Evolutionary conservation across 2,888 invertebrate species (phyloP), one percentile per base, ranked within the genome.

Genomic region (Trissolcus japonicus): DNA sequence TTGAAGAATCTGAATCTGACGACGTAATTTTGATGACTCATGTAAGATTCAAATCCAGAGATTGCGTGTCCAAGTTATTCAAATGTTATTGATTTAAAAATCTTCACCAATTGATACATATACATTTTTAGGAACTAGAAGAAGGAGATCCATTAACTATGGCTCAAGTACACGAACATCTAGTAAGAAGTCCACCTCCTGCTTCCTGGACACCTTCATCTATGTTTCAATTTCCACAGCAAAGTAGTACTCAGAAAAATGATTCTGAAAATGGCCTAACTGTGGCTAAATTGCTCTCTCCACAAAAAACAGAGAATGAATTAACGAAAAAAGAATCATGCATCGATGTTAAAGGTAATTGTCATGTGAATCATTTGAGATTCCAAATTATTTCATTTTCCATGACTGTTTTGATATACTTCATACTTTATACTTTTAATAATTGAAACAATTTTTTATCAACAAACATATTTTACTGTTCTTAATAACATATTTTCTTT

Each of bases 171-270:
- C 95, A 95, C 83, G 94, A 95, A 85, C 95, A 95, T 86, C 93
- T 95, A 92, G 95, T 95, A 60, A 91, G 95, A 75, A 95, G 94
- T 80, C 95, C 95, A 29, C 95, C 95, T 2, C 95, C 95, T 0
- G 94, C 93, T 17, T 93, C 92, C 79, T 94, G 95, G 94, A 94
- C 94, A 29, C 90, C 91, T 81, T 91, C 91, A 48, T 91, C 92
- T n/a, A 88, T 91, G 66, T 92, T 92, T 84, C 90, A 91, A 79
- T 92, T 92, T 83, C 91, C 92, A 1, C 89, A 89, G 82, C 89
- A 88, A 51, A 25, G 25, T 25, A 25, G 25, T 25, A 25, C 25
- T 25, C 25, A 25, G 25, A 25, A 25, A 25, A 90, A 90, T 74
- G 90, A 89, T 68, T 88, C 88, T 50, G 89, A 88, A 46, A 82